A percentile compares a stretch with the other conserved stretches of the same genome.
phyloP scores from a whole-genome alignment of 2,113 vertebrate species.

The Onychorhynchus coronatus region DNA sequence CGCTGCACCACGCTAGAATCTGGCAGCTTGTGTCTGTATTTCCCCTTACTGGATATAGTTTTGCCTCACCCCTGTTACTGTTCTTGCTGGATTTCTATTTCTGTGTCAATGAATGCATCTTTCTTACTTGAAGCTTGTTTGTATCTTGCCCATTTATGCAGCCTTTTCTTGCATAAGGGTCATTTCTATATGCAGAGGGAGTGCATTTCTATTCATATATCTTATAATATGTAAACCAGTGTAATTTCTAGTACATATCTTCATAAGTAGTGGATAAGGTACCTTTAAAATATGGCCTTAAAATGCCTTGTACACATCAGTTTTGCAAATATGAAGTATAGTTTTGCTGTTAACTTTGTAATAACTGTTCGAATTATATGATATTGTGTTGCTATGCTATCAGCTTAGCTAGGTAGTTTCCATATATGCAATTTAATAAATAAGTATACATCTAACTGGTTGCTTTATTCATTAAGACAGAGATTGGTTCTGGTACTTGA shows the following conservation, averaged over 20 bases:
- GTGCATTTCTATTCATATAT: neutral
- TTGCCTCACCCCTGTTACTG: neutral
- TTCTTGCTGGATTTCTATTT: neutral
- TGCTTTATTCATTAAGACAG: neutral
- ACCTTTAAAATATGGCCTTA: neutral
- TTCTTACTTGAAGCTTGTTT: neutral
- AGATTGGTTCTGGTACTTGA: neutral
- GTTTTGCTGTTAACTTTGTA: neutral
- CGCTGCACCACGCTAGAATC: accelerated
- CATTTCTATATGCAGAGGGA: neutral
- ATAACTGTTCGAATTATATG: neutral
- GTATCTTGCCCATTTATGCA: neutral
- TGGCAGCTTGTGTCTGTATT: neutral
- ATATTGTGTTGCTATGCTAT: neutral
- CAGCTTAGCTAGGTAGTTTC: neutral
- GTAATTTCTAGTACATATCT: neutral
- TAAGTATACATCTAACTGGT: neutral
- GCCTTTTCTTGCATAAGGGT: neutral
- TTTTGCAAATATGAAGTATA: neutral
- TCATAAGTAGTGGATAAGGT: neutral
- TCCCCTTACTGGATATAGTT: neutral
- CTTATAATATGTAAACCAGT: neutral
- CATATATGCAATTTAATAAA: neutral
- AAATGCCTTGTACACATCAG: neutral
- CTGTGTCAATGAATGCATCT: neutral